Percentiles rank a stretch among this genome's conserved stretches.
Conservation (phyloP, 2,113 vertebrate species). For the Bubo blakistoni region DNA sequence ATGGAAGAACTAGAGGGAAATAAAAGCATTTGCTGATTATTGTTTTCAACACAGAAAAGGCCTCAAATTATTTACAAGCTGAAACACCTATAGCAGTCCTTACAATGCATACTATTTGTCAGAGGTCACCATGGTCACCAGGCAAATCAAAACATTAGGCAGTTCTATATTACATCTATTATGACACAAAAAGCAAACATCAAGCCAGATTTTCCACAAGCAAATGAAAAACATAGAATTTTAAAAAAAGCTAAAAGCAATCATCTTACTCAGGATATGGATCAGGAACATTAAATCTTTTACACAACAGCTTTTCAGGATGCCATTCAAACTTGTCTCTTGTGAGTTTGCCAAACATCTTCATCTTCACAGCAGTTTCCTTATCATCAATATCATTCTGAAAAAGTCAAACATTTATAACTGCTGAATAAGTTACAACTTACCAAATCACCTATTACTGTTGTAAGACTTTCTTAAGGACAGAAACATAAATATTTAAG, state of each 20-base stretch:
- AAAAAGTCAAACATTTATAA: background rate
- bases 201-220: background rate
- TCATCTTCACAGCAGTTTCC: slow-evolving; percentile 88
- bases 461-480: background rate
- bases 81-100: background rate
- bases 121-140: background rate
- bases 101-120: background rate
- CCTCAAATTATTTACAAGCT: background rate
- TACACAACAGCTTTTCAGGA: slow-evolving; percentile 92
- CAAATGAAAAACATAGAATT: background rate
- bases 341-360: slow-evolving; percentile 94
- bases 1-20: slow-evolving; percentile 77
- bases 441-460: background rate
- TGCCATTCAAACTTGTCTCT: slow-evolving; percentile 92
- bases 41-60: background rate
- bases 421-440: background rate
- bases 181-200: background rate
- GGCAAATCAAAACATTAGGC: background rate
- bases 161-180: background rate
- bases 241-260: background rate
- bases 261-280: slow-evolving; percentile 87
- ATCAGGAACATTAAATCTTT: slow-evolving; percentile 92
- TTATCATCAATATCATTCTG: slow-evolving; percentile 85
- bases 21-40: background rate
- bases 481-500: background rate